Evolutionary conservation across 2,797 vertebrate genomes (phyloP).

Genomic region (Uromys caudimaculatus): DNA sequence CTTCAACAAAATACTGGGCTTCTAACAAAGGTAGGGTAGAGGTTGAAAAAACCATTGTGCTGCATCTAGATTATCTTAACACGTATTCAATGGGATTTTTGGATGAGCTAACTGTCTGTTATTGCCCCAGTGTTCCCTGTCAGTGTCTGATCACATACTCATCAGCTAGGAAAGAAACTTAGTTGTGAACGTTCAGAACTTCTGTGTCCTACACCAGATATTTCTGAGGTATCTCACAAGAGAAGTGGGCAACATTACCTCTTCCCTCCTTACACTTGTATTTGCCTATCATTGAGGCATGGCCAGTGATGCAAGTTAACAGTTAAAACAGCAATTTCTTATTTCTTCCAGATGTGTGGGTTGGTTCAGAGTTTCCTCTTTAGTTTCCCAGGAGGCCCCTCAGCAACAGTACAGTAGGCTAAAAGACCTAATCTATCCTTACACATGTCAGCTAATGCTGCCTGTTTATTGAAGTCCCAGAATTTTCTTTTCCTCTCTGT

Average conservation of each 20-base stretch:
- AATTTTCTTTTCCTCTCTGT: neutral
- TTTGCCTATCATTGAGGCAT: neutral
- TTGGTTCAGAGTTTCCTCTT: neutral
- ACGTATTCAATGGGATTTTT: neutral
- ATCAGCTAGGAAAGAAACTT: neutral
- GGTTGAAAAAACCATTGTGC: neutral
- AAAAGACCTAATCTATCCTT: neutral
- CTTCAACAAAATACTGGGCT: neutral
- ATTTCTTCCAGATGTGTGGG: neutral
- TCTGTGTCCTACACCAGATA: neutral
- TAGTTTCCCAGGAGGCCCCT: neutral
- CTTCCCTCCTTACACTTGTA: neutral
- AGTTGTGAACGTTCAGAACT: neutral
- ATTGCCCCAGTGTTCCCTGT: neutral
- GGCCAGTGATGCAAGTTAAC: neutral
- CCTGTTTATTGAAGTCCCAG: neutral
- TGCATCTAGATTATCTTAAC: neutral
- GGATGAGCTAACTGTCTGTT: neutral
- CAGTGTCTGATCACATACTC: neutral
- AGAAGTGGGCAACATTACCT: neutral
- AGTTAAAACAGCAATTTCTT: neutral
- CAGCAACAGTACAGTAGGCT: neutral
- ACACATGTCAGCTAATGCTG: neutral
- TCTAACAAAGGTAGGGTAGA: neutral
- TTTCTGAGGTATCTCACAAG: neutral